phyloP scores from a whole-genome alignment of 2,888 invertebrate species.

The Agonopterix arenella region DNA sequence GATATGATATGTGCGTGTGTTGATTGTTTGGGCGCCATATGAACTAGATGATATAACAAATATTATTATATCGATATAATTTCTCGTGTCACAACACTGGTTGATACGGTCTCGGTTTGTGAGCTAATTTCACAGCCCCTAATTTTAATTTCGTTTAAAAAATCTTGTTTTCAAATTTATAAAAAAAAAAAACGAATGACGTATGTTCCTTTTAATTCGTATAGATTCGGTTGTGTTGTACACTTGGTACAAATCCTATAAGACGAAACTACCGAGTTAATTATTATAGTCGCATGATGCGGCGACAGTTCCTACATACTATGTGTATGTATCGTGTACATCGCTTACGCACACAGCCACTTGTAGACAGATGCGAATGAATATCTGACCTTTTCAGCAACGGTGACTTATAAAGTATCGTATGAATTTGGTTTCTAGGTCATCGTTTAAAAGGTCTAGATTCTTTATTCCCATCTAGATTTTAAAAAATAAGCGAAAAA shows the following conservation, averaged over 20 bases:
- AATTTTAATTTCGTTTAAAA: conserved; percentile 18
- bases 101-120: conserved; percentile 19
- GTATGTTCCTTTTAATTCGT: conserved; percentile 22
- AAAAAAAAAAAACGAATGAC: conserved; percentile 24
- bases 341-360: no score
- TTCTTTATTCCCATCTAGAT: no score
- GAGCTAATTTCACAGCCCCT: conserved; percentile 9
- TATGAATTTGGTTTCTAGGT: no score
- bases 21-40: conserved; percentile 66
- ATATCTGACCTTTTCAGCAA: no score
- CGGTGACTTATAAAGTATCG: no score
- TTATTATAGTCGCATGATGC: no score
- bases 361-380: no score
- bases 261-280: no score
- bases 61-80: conserved; percentile 27
- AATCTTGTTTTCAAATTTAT: conserved; percentile 21
- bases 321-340: no score
- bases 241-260: background rate
- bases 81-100: conserved; percentile 31
- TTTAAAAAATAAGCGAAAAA: no score
- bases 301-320: no score
- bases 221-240: conserved; percentile 1
- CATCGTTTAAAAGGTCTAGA: no score
- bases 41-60: conserved; percentile 38
- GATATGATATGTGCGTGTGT: conserved; percentile 63